Conservation (phyloP, 2,797 vertebrate species). For the Ceryle rudis region DNA sequence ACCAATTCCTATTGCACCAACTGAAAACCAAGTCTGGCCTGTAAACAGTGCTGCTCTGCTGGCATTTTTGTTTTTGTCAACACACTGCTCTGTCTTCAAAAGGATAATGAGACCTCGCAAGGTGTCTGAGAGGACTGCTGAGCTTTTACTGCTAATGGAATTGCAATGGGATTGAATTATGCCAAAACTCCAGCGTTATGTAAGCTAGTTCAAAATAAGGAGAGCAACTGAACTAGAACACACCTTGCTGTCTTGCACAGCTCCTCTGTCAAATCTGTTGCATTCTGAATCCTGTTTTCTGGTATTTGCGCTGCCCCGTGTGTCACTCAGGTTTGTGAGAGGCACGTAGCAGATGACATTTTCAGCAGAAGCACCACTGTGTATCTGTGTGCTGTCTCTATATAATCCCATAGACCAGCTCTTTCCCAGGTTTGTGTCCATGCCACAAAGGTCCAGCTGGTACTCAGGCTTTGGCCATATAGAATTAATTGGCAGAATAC, state of each 20-base stretch:
- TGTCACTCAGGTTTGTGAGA: background rate
- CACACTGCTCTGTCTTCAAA: background rate
- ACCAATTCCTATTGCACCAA: background rate
- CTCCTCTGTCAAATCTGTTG: background rate
- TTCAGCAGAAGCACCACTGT: background rate
- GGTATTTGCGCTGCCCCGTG: background rate
- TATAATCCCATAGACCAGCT: rapidly evolving
- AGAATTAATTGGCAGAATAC: background rate
- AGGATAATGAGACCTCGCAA: background rate
- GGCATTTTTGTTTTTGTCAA: background rate
- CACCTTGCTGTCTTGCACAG: background rate
- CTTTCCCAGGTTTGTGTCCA: background rate
- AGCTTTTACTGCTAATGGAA: background rate
- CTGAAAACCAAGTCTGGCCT: background rate
- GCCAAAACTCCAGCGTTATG: background rate
- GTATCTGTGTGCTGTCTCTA: background rate
- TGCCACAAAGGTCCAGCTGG: background rate
- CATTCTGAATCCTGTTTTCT: background rate
- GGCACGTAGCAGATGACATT: rapidly evolving
- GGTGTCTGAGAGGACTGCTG: background rate
- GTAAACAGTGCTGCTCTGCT: background rate
- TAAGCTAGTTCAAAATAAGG: background rate
- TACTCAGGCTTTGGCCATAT: background rate
- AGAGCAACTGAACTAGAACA: background rate
- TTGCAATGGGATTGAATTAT: background rate